Conservation (phyloP, 2,113 vertebrate genomes). For the Tenebrosternarchus preto region DNA sequence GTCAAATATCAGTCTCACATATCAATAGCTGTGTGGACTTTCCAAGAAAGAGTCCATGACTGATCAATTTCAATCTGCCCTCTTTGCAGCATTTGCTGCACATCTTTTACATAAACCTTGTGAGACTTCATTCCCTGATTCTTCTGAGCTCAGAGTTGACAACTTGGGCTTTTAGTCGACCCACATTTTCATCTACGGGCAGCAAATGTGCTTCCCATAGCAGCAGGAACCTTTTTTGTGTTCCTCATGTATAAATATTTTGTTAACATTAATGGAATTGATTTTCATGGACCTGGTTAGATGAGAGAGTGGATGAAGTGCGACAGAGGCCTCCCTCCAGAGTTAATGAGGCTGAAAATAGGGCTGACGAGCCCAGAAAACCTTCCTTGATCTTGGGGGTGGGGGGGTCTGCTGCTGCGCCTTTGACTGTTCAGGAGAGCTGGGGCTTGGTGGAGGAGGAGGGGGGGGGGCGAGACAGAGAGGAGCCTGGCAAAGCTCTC, state of each 20-base stretch:
- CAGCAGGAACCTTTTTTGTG: not conserved
- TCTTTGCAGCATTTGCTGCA: not conserved
- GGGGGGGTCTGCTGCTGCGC: not conserved
- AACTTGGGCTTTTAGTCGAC: not conserved
- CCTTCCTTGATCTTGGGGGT: slow-evolving; percentile 29
- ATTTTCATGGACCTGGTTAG: slow-evolving; percentile 46
- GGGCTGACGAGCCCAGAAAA: slow-evolving; percentile 38
- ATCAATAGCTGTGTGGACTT: slow-evolving; percentile 15
- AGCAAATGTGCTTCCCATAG: not conserved
- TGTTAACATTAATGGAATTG: slow-evolving; percentile 50
- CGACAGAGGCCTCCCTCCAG: slow-evolving; percentile 38
- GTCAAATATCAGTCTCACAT: slow-evolving; percentile 16
- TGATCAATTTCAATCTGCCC: not conserved
- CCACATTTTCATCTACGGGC: slow-evolving; percentile 8
- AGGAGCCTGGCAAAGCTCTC: not conserved
- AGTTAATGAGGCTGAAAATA: slow-evolving; percentile 54
- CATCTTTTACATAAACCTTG: not conserved
- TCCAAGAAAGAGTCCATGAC: not conserved
- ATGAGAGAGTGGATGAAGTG: slow-evolving; percentile 39
- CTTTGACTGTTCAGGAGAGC: slow-evolving; percentile 40
- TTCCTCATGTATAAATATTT: slow-evolving; percentile 43
- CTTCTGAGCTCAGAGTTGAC: not conserved
- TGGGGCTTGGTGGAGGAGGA: slow-evolving; percentile 6
- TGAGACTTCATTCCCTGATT: not conserved
- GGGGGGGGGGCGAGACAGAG: slow-evolving; percentile 2